Percentiles rank a stretch among this genome's conserved stretches.
phyloP scores from a whole-genome alignment of 2,797 vertebrate species.

The Brachyalestes nurse region DNA sequence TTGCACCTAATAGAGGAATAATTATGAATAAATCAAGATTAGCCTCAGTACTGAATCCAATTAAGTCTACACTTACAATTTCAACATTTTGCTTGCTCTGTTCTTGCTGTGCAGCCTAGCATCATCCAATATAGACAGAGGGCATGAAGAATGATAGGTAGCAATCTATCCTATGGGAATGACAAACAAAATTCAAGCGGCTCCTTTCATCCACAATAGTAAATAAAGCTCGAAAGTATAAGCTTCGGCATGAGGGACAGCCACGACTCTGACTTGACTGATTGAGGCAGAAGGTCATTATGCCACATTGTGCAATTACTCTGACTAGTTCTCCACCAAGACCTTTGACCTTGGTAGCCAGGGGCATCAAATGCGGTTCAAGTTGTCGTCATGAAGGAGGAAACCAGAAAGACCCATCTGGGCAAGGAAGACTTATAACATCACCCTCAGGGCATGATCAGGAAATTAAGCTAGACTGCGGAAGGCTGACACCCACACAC shows the following conservation, averaged over 20 bases:
- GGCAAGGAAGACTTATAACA: constrained; percentile 44
- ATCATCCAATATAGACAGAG: neutral
- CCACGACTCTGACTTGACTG: constrained; percentile 40
- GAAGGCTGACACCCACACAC: constrained; percentile 60
- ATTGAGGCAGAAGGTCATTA: constrained; percentile 70
- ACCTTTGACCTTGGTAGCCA: constrained; percentile 60
- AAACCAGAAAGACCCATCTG: constrained; percentile 63
- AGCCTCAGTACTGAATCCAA: neutral
- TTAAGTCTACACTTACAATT: neutral
- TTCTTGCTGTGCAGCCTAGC: neutral
- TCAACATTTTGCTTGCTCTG: neutral
- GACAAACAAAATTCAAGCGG: neutral
- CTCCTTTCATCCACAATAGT: neutral
- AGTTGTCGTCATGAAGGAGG: constrained; percentile 62
- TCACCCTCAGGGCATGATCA: constrained; percentile 62
- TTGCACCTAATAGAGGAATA: no score
- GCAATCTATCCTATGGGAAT: neutral
- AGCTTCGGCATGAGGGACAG: constrained; percentile 38
- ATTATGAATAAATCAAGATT: neutral
- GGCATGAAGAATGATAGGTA: neutral
- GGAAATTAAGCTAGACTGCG: constrained; percentile 60
- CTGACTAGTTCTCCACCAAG: constrained; percentile 56
- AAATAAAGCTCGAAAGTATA: constrained; percentile 27
- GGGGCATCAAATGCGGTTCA: constrained; percentile 68
- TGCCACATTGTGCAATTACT: constrained; percentile 71